Conservation (phyloP, 2,797 vertebrate genomes). For the Tenualosa ilisha region DNA sequence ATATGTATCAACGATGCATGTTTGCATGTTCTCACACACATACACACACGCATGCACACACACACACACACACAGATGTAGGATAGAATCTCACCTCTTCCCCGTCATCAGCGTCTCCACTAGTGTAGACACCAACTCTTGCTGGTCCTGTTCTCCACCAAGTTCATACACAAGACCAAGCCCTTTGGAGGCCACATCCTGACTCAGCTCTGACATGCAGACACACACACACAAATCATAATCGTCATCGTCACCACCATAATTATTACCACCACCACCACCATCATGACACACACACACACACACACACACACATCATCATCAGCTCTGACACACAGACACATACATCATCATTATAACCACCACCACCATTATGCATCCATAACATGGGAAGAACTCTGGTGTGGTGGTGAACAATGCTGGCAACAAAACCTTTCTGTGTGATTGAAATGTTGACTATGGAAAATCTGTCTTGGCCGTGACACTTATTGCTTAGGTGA, state of each 20-base stretch:
- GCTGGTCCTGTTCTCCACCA: conserved; percentile 90
- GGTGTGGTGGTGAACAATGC: too few relatives aligned
- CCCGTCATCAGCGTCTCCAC: conserved; percentile 99
- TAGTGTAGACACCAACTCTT: conserved; percentile 91
- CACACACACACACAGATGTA: background rate
- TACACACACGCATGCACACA: background rate
- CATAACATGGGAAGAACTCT: background rate
- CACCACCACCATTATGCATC: background rate
- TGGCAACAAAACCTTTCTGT: background rate
- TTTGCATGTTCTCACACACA: background rate
- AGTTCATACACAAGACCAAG: conserved; percentile 96
- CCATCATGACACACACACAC: too few relatives aligned
- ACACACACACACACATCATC: too few relatives aligned
- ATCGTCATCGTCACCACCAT: background rate
- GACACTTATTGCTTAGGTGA: too few relatives aligned
- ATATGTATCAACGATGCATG: too few relatives aligned
- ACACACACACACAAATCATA: conserved; percentile 28
- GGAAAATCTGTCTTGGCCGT: too few relatives aligned
- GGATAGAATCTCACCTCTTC: conserved; percentile 81
- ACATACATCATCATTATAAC: too few relatives aligned
- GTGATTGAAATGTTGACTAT: too few relatives aligned
- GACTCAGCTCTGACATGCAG: conserved; percentile 85
- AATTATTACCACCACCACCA: too few relatives aligned
- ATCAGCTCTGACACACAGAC: too few relatives aligned
- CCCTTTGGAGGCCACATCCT: conserved; percentile 97